These are phyloP conservation scores for Simalia tracyae DNA, from an alignment of 2,797 vertebrate species.

Conservation along the genomic window DNA sequence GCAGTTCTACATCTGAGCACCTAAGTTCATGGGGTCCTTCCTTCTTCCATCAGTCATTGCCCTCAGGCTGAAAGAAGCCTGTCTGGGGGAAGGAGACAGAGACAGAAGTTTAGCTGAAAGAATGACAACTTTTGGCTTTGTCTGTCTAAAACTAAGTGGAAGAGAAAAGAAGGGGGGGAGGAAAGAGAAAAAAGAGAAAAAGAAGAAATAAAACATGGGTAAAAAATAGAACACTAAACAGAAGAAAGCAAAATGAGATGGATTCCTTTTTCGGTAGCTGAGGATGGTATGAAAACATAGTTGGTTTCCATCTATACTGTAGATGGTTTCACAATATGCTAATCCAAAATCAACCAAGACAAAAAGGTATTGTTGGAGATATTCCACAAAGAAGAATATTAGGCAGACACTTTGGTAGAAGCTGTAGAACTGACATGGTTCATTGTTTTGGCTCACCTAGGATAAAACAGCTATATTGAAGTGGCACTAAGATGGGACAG, in stretches of 20 bases:
- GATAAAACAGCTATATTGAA: not conserved
- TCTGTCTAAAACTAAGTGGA: not conserved
- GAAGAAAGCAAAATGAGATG: not conserved
- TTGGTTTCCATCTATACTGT: not conserved
- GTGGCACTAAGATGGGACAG: not conserved
- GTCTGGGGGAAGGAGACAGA: rapidly evolving
- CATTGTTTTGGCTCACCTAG: not conserved
- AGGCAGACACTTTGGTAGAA: not conserved
- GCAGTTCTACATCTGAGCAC: not conserved
- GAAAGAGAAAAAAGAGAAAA: not conserved
- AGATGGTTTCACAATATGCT: not conserved
- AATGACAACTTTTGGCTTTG: not conserved
- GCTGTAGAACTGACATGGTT: not conserved
- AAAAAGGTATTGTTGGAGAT: not conserved
- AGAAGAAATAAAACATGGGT: not conserved
- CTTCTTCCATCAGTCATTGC: not conserved
- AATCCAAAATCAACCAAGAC: not conserved
- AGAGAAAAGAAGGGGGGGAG: not conserved
- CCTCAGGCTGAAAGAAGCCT: too few relatives aligned
- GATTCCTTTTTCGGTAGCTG: not conserved
- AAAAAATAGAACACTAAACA: not conserved
- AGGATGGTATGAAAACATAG: not conserved
- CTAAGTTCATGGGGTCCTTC: not conserved
- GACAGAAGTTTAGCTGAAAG: not conserved
- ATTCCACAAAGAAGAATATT: not conserved